These are phyloP conservation scores for Phaetusa simplex DNA, from an alignment of 2,113 vertebrate species.

Conservation along the genomic window DNA sequence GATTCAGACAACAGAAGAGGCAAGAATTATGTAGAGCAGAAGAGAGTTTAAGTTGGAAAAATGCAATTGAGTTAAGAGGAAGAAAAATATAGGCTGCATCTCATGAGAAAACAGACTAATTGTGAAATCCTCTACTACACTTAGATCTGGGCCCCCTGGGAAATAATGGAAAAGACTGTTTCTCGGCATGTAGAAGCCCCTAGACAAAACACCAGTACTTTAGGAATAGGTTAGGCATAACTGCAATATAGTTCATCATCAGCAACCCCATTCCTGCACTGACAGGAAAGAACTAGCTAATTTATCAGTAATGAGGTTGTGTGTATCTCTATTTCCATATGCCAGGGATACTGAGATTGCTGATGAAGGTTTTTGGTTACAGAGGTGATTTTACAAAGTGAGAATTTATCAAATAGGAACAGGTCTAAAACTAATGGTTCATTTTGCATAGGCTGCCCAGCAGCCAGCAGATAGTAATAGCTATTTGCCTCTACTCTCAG, in stretches of 20 bases:
- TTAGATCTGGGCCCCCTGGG: conserved; percentile 24
- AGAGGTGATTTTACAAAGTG: conserved; percentile 16
- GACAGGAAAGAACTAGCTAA: neutral
- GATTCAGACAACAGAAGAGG: neutral
- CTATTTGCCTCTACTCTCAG: neutral
- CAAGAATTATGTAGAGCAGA: conserved; percentile 54
- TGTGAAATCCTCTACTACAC: conserved; percentile 47
- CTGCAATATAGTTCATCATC: conserved; percentile 5
- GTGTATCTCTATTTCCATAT: neutral
- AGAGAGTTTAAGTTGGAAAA: conserved; percentile 44
- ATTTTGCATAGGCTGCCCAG: neutral
- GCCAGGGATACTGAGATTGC: neutral
- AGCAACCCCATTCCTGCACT: neutral
- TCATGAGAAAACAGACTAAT: conserved; percentile 63
- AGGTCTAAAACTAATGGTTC: neutral
- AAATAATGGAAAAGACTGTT: conserved; percentile 35
- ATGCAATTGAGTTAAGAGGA: conserved; percentile 39
- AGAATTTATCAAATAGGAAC: neutral
- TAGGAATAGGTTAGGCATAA: conserved; percentile 25
- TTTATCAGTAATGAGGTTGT: neutral
- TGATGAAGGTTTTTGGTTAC: neutral
- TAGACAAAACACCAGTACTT: conserved; percentile 31
- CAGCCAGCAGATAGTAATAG: neutral
- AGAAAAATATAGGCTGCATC: conserved; percentile 64
- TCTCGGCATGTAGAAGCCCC: neutral